A percentile compares a stretch with the other conserved stretches of the same genome.
phyloP scores from a whole-genome alignment of 2,888 invertebrate species.

The Cheilosia grossa region DNA sequence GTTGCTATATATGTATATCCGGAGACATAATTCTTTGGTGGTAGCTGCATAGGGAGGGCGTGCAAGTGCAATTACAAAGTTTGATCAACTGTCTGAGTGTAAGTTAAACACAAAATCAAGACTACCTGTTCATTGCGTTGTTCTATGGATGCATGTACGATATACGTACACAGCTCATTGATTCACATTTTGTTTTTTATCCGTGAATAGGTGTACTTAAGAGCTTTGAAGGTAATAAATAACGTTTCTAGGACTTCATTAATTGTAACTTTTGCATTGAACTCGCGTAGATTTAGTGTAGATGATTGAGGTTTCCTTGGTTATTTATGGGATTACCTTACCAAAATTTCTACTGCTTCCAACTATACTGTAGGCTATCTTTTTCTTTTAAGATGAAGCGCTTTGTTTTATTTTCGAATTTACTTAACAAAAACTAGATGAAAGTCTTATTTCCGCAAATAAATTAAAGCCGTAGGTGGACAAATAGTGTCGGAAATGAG shows the following conservation, averaged over 20 bases:
- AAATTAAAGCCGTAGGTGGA: slow-evolving; percentile 12
- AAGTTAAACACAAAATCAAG: slow-evolving; percentile 1
- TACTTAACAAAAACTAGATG: neutral
- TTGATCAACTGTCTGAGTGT: slow-evolving; percentile 1
- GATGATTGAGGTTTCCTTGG: too few relatives aligned
- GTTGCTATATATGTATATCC: too few relatives aligned
- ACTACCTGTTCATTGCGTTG: neutral
- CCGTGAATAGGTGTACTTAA: neutral
- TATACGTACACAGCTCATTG: neutral
- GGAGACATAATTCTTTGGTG: neutral
- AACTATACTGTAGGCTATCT: too few relatives aligned
- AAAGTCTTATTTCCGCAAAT: slow-evolving; percentile 8
- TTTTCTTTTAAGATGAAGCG: neutral
- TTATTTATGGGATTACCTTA: neutral
- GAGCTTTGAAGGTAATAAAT: neutral
- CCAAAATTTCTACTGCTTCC: neutral
- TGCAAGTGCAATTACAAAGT: slow-evolving; percentile 3
- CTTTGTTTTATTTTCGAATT: neutral
- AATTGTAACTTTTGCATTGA: neutral
- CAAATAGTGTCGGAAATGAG: slow-evolving; percentile 13
- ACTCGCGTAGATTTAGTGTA: neutral
- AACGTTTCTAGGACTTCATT: slow-evolving; percentile 1
- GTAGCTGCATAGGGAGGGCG: too few relatives aligned
- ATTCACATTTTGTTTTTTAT: neutral
- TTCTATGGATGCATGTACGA: too few relatives aligned